phyloP scores from a whole-genome alignment of 2,797 vertebrate species.

The Petrocephalus sullivani region DNA sequence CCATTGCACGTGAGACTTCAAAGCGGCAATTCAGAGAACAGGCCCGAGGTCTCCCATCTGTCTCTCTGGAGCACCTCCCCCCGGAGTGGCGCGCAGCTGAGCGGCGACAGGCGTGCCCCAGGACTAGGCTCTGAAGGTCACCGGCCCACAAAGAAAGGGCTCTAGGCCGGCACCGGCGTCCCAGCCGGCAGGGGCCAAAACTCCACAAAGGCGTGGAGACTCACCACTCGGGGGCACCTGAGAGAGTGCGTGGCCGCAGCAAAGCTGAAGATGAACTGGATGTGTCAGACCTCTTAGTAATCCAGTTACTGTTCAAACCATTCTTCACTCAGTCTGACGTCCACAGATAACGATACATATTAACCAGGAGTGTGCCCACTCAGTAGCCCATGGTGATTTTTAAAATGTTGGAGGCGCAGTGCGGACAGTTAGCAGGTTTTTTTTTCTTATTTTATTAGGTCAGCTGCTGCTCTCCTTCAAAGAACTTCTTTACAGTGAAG shows the following conservation, averaged over 20 bases:
- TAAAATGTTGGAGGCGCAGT: neutral
- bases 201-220: neutral
- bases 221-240: neutral
- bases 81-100: neutral
- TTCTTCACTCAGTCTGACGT: neutral
- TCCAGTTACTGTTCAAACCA: neutral
- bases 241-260: neutral
- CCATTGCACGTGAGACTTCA: neutral
- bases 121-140: neutral
- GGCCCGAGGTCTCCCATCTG: constrained; percentile 21
- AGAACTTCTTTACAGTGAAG: neutral
- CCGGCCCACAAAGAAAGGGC: neutral
- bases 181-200: neutral
- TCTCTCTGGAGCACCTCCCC: neutral
- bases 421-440: neutral
- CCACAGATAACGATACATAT: neutral
- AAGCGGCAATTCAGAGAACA: neutral
- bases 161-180: neutral
- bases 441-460: neutral
- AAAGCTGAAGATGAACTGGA: neutral
- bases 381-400: neutral
- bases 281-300: neutral
- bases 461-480: neutral
- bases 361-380: neutral
- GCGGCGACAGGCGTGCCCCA: neutral